Evolutionary conservation across 2,888 invertebrate genomes (phyloP).

Genomic region (Scotopteryx bipunctaria): DNA sequence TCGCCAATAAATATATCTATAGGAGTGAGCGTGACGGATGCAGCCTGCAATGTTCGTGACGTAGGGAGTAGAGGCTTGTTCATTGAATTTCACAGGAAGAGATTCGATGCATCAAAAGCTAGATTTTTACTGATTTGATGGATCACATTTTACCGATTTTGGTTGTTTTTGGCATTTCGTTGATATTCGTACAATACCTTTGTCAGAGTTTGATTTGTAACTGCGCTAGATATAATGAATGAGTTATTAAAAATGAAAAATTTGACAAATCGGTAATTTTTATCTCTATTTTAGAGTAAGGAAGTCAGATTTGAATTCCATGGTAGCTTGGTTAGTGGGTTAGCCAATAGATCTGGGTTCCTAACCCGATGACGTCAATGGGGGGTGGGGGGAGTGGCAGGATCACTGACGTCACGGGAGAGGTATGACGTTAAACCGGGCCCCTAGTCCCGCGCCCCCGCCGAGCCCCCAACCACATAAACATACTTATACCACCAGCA

Average conservation of each 20-base stretch:
- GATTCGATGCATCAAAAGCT: conserved; percentile 39
- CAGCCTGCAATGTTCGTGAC: conserved; percentile 72
- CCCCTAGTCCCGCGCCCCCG: conserved; percentile 46
- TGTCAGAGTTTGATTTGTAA: too few relatives aligned
- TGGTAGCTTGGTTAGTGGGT: neutral
- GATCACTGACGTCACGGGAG: conserved; percentile 76
- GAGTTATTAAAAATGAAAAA: too few relatives aligned
- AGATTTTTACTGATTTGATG: conserved; percentile 2
- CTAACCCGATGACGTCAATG: conserved; percentile 71
- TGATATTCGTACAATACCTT: too few relatives aligned
- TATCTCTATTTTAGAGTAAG: neutral
- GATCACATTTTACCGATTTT: neutral
- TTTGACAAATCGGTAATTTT: too few relatives aligned
- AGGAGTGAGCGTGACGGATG: conserved; percentile 51
- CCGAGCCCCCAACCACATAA: conserved; percentile 48
- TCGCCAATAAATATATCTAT: conserved; percentile 40
- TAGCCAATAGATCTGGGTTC: conserved; percentile 38
- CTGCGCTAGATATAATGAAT: too few relatives aligned
- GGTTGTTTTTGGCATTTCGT: neutral
- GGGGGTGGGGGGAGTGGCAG: conserved; percentile 80
- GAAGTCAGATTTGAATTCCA: neutral
- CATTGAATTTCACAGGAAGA: conserved; percentile 76
- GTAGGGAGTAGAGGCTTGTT: conserved; percentile 70
- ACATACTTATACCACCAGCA: conserved; percentile 38
- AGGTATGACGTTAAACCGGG: conserved; percentile 77